Evolutionary conservation across 53 echinoderm and acorn worm genomes (phyloP), one percentile per base, ranked within the genome.

Genomic region (Hippasteria phrygiana): DNA sequence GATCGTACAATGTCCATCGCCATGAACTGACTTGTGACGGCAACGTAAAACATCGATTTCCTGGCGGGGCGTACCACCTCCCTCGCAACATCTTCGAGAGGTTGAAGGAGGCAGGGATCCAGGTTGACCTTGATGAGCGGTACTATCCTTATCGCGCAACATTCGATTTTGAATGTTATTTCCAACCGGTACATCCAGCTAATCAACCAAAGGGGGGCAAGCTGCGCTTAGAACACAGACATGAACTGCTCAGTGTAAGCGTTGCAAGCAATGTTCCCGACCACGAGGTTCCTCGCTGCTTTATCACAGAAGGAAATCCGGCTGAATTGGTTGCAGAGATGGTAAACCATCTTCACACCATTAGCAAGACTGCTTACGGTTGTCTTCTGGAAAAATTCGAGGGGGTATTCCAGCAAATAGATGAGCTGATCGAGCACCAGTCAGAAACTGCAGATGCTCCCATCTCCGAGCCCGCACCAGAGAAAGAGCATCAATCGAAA

Each of bases 191-290:
- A 20, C n/a, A n/a, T n/a, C 24, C 64, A n/a, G 20, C 7, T 24
- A 24, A 77, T 16, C 5, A 1, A 33, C 13, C 2, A 1, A 56
- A 56, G 1, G 37, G 59, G 18, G 36, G 37, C 37, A 74, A 80
- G 22, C 16, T 89, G 28, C n/a, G 9, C 22, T 41, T 67, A 48
- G 51, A 62, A 31, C 34, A 35, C 10, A 41, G 64, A 16, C 90
- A 93, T 48, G 54, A 70, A 34, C 80, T 80, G 3, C 9, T 77
- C 20, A n/a, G n/a, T n/a, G n/a, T n/a, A n/a, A n/a, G n/a, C n/a
- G n/a, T n/a, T n/a, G n/a, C n/a, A n/a, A 89, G 89, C 40, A 93
- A 93, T 31, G 90, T 93, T 9, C 84, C 70, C 1, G 71, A 35
- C 4, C 64, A 24, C 24, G 62, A 55, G 1, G 2, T 26, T 13